Evolutionary conservation across 2,113 vertebrate species (phyloP), one percentile per base, ranked within the genome.

Genomic region (Sakesphorus luctuosus): DNA sequence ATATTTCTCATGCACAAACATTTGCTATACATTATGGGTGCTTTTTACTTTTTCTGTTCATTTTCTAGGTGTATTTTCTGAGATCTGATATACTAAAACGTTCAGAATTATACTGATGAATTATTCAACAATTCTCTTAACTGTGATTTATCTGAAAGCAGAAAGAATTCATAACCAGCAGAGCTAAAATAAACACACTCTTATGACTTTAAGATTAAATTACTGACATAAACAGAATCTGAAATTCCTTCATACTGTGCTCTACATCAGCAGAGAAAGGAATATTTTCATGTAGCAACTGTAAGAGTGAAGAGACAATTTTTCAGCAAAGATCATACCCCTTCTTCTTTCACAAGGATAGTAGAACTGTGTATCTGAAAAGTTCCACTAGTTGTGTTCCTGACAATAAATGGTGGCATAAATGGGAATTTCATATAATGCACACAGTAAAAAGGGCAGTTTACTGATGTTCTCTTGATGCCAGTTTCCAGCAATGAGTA

Each of bases 111-210:
- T 87, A 91, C 69, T 90, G 94, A 86, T 91, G 80, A 96, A 88
- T 96, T 96, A 97, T 97, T 92, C 95, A 94, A 87, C 73, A 72
- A 84, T 78, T 94, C 76, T 88, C 94, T 96, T 94, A 96, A 95
- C 94, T 95, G 66, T 97, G 92, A 97, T 97, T 97, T 97, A 97
- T 94, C 95, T 89, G 83, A 89, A 97, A 97, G 49, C 69, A 95
- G 80, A 97, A 97, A 95, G 91, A 94, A 97, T 96, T 96, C 88
- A 91, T 97, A 96, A 97, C 87, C 72, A 91, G 56, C n/a, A 94
- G 67, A 96, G 86, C 84, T 97, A 97, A 98, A 97, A 96, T 97
- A 98, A 98, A 97, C 91, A 72, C 12, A n/a, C 65, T 91, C 68
- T 96, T 96, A 94, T 77, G 90, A 94, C 90, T 96, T 74, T 93